Base-by-base conservation (phyloP, 2,888 invertebrate genomes). In the Synanthedon myopaeformis region DNA sequence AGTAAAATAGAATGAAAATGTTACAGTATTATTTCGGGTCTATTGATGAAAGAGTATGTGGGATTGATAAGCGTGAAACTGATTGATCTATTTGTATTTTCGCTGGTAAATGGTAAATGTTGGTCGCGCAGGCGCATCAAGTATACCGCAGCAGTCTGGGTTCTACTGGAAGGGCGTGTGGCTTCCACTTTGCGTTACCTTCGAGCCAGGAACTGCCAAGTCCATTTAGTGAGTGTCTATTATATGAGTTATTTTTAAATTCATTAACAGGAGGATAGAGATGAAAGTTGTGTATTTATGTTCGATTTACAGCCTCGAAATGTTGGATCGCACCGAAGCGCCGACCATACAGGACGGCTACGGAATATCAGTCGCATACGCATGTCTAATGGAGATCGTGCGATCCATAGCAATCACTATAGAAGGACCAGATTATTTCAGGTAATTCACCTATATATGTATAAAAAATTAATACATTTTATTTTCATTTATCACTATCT, bases 301-400 rank as follows among this genome's bases (percentile, higher is more conserved):
- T 8, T 35, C 10, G 35, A 35, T 35, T 58, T 58, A 54, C 75
- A 96, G 97, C 72, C 89, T 99, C 74, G 99, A 99, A 77, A 95
- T 98, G 94, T 78, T 98, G 66, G 99, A 99, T 71, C 96, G 98
- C 74, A 91, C 94, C 14, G 99, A 99, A 67, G 96, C 98, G 6
- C 98, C 98, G 0, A 80, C 90, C 11, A 94, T 99, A 61, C 96
- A 96, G n/a, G 98, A 99, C 60, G 98, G 99, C 1, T 99, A 99
- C 82, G 97, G 98, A 4, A 94, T 99, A 57, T 98, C 98, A 0
- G 92, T 99, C 48, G 97, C 98, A 0, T 98, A 97, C 81, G 95
- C 96, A 4, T 96, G 97, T 74, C 89, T 99, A 49, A 89, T 98
- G 73, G 98, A 98, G 77, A 93, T 96, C 60, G 95, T 98, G 53